Conservation (phyloP, 2,797 vertebrate genomes). For the Acropternis orthonyx region DNA sequence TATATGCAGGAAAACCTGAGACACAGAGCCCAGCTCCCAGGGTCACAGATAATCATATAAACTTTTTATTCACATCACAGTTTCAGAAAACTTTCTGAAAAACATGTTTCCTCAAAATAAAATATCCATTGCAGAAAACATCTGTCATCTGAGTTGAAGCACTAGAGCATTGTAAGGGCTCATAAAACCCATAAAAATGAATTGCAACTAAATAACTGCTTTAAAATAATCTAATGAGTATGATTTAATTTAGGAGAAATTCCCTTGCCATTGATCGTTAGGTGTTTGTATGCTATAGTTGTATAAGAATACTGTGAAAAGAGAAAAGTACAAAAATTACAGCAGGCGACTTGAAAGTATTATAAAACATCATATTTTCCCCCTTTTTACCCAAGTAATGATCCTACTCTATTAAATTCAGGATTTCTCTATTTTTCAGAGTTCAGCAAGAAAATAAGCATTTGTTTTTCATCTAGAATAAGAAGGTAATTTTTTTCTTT, state of each 20-base stretch:
- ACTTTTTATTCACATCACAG: neutral
- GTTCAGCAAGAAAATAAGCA: neutral
- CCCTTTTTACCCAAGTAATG: neutral
- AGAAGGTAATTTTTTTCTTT: neutral
- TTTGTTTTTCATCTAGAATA: neutral
- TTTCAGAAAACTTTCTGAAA: constrained; percentile 22
- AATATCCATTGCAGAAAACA: constrained; percentile 9
- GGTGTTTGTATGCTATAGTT: neutral
- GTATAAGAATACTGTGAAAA: neutral
- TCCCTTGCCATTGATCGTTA: neutral
- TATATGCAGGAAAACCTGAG: neutral
- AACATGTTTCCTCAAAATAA: constrained; percentile 16
- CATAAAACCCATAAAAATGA: constrained; percentile 24
- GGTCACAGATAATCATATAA: neutral
- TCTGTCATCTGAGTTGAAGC: constrained; percentile 13
- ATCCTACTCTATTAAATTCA: neutral
- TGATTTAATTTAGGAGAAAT: constrained; percentile 29
- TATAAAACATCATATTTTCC: neutral
- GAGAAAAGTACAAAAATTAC: neutral
- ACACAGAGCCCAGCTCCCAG: neutral
- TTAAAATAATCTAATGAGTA: constrained; percentile 20
- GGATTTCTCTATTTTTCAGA: neutral
- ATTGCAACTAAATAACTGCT: constrained; percentile 35
- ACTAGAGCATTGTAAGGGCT: neutral
- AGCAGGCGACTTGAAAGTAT: neutral